A percentile compares a stretch with the other conserved stretches of the same genome.
These are phyloP conservation scores for Trachurus trachurus DNA, from an alignment of 2,797 vertebrate genomes.

Conservation along the genomic window DNA sequence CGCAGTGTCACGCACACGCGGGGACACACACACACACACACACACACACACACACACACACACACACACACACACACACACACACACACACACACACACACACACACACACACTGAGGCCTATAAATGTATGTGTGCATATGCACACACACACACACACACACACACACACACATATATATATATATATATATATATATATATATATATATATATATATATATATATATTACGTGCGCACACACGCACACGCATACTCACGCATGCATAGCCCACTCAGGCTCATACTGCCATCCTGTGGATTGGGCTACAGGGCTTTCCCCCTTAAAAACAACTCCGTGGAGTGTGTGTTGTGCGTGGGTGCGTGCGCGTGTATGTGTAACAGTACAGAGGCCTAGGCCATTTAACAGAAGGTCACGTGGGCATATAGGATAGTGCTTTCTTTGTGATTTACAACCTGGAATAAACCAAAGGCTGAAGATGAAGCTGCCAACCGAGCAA, in stretches of 20 bases:
- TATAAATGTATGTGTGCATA: no score
- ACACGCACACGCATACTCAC: not conserved
- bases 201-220: no score
- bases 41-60: not conserved
- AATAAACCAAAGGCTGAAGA: not conserved
- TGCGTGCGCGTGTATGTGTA: constrained; percentile 26
- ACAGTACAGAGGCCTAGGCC: constrained; percentile 30
- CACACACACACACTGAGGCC: no score
- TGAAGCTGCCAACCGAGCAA: not conserved
- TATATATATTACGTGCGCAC: constrained; percentile 2
- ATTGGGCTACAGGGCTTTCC: constrained; percentile 80
- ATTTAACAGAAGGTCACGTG: constrained; percentile 48
- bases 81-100: no score
- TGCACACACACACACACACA: constrained; percentile 37
- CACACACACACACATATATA: constrained; percentile 1
- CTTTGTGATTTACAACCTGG: not conserved
- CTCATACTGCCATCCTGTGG: constrained; percentile 88
- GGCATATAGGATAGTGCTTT: not conserved
- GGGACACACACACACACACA: constrained; percentile 19
- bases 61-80: constrained; percentile 47
- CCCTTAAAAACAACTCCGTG: constrained; percentile 20
- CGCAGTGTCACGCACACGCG: constrained; percentile 73
- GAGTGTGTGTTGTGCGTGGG: constrained; percentile 37
- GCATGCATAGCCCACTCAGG: constrained; percentile 50
- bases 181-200: not conserved